Base-by-base conservation (phyloP, 2,797 vertebrate species). In the Acropternis orthonyx region DNA sequence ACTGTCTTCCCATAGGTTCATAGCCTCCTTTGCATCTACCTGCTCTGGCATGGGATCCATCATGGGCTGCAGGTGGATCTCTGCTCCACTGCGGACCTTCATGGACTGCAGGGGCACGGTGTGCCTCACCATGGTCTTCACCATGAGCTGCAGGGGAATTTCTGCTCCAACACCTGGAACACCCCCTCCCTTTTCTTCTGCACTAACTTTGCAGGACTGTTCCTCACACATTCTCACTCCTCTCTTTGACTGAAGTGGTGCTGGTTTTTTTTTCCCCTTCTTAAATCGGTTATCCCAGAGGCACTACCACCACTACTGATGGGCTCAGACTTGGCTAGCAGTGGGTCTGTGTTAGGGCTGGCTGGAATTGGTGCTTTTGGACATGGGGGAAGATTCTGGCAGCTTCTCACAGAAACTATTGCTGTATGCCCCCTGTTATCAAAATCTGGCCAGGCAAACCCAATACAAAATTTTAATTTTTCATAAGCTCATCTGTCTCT, bases 41-140 rank as follows among this genome's bases (percentile, higher is more conserved):
- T 44, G 7, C 41, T 18, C 27, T 9, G 7, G 6, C 0, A 0
- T 32, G 30, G n/a, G 14, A 1, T 55, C 28, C 20, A 32, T n/a
- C 12, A 13, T 4, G 14, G 14, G 4, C 14, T 59, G n/a, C 37
- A 43, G 43, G 22, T 15, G 18, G 22, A 43, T 27, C 9, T 78
- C 21, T 32, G 32, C 32, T 13, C 28, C 39, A 18, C 11, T 4
- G 24, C 27, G 34, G 39, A 30, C 19, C 16, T 68, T 30, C 34
- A 22, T 22, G 34, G 36, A 14, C 46, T 30, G 27, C 34, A 51
- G 14, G 48, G 34, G 6, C 19, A 51, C 34, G 30, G 27, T 20
- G 14, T 68, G 19, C 10, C 26, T 51, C 27, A 23, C 27, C 27
- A 30, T 23, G 27, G 34, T 22, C 46, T 68, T 49, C 34, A 30